Evolutionary conservation across 2,113 vertebrate species (phyloP), one percentile per base, ranked within the genome.

Genomic region (Pomatorhinus ruficollis): DNA sequence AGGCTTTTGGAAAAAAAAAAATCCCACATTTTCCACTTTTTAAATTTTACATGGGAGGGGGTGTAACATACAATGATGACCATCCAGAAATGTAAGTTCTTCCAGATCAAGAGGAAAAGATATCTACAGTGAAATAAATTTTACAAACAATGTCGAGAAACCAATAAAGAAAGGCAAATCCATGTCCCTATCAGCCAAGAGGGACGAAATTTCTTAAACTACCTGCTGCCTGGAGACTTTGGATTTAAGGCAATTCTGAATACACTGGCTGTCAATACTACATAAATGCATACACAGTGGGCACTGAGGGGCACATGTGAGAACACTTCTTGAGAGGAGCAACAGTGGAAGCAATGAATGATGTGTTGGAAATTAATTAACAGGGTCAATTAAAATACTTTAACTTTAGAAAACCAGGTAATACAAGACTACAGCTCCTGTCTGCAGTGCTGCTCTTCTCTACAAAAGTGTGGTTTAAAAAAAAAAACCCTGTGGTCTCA

Each of bases 201-300:
- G 47, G 60, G 61, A 79, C 39, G 19, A 6, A 64, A 56, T 64
- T 94, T 79, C 37, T 86, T 63, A 60, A 88, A 72, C n/a, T 30
- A 88, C 28, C 24, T 69, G 28, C 59, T 69, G 53, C 33, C 56
- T 69, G 44, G 37, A 80, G 53, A 72, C 52, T 94, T 54, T 6
- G 16, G 13, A 83, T 79, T 68, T 87, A 87, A 79, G 53, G 47
- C 9, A 49, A 56, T 47, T 95, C 52, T 63, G 74, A 84, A 61
- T 39, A 83, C 23, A 45, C 28, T n/a, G 57, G 25, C 69, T 82
- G 57, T 39, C 17, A 30, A 47, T 52, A 42, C 54, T 56, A 68
- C 52, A 49, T 31, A 90, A n/a, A 85, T 40, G 57, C 15, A 79
- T 10, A 64, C 10, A 44, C 14, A 68, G 40, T 7, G 66, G 28